These are phyloP conservation scores for Fulica atra DNA, from an alignment of 2,113 vertebrate genomes.

Conservation along the genomic window DNA sequence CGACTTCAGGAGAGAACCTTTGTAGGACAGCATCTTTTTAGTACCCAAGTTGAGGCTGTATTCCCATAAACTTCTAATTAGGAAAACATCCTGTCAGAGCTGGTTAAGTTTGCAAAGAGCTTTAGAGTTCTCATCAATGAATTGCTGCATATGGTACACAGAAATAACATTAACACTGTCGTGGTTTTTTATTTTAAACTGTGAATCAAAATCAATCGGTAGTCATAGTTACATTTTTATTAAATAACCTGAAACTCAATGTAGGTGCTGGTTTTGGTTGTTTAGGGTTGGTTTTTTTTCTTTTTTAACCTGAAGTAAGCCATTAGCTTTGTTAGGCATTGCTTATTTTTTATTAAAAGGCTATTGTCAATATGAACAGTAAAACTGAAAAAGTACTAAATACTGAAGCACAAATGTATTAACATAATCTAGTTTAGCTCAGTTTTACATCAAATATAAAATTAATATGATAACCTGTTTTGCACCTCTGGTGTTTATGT, in stretches of 20 bases:
- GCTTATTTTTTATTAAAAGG: not conserved
- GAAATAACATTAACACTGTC: not conserved
- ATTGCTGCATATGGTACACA: not conserved
- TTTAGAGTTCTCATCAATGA: not conserved
- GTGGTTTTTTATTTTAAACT: not conserved
- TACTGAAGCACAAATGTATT: not conserved
- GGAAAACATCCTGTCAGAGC: not conserved
- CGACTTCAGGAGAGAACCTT: not conserved
- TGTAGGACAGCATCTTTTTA: not conserved
- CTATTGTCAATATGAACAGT: not conserved
- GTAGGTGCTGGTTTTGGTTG: not conserved
- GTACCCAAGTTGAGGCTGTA: not conserved
- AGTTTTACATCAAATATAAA: not conserved
- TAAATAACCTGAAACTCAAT: not conserved
- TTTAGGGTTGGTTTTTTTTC: not conserved
- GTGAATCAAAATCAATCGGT: not conserved
- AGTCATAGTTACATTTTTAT: not conserved
- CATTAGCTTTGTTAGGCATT: not conserved
- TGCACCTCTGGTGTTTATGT: not conserved
- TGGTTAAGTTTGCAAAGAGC: not conserved
- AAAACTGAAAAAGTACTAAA: not conserved
- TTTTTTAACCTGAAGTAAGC: not conserved
- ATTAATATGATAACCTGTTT: not conserved
- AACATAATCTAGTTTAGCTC: not conserved
- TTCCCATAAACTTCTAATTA: not conserved